Conservation (phyloP, 2,797 vertebrate genomes). For the Lagorchestes hirsutus region DNA sequence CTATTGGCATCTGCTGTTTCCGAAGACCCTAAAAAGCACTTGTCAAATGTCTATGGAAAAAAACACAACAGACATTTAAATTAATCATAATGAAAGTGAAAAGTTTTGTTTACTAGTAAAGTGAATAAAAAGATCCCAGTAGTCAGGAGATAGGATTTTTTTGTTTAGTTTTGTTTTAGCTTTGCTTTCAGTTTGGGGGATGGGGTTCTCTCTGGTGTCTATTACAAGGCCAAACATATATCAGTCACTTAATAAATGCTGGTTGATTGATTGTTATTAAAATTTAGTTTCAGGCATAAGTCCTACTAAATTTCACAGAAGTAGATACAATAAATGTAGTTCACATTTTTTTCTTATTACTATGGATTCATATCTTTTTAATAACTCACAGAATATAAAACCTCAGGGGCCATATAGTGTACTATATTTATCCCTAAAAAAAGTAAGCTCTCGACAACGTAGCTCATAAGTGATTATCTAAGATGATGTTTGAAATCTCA, state of each 20-base stretch:
- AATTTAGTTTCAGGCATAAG: not conserved
- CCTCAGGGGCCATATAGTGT: not conserved
- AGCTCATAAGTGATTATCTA: not conserved
- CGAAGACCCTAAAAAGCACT: conserved; percentile 98
- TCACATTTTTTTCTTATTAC: not conserved
- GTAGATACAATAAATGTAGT: not conserved
- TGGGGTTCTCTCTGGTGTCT: not conserved
- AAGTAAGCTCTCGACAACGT: not conserved
- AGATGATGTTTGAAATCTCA: not conserved
- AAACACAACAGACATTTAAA: conserved; percentile 61
- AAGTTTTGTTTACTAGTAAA: conserved; percentile 1
- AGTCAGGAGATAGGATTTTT: not conserved
- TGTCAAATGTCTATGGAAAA: conserved; percentile 95
- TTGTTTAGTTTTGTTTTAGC: not conserved
- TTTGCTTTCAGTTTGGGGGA: not conserved
- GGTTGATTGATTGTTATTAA: not conserved
- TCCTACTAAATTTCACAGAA: not conserved
- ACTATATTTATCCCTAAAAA: not conserved
- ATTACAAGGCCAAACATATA: not conserved
- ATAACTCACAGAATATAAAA: not conserved
- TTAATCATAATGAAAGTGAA: conserved; percentile 24
- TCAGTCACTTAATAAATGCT: not conserved
- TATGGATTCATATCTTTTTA: not conserved
- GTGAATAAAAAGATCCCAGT: not conserved
- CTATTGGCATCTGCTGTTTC: conserved; percentile 97